A percentile compares a stretch with the other conserved stretches of the same genome.
phyloP scores from a whole-genome alignment of 2,888 invertebrate species.

The Polyommatus icarus region DNA sequence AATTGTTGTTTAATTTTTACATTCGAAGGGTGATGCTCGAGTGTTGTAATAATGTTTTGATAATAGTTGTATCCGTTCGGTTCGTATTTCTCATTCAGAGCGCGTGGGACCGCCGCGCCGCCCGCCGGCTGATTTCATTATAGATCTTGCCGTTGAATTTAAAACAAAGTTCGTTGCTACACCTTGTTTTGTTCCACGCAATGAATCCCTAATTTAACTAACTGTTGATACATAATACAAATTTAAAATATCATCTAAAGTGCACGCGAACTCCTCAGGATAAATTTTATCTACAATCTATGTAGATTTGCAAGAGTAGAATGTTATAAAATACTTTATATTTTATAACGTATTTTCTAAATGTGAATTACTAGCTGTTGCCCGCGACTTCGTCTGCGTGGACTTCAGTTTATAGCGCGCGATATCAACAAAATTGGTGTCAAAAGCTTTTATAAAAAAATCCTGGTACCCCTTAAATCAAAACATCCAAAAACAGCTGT shows the following conservation, averaged over 20 bases:
- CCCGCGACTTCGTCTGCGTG: no score
- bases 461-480: no score
- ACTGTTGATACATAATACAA: background rate
- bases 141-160: slow-evolving; percentile 59
- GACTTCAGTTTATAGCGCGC: no score
- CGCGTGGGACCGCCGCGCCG: slow-evolving; percentile 67
- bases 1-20: slow-evolving; percentile 81
- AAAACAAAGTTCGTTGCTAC: slow-evolving; percentile 59
- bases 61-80: slow-evolving; percentile 79
- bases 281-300: no score
- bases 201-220: slow-evolving; percentile 7
- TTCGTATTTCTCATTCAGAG: slow-evolving; percentile 79
- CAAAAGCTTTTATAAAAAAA: no score
- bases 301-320: no score
- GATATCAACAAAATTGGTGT: no score
- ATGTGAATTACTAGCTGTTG: slow-evolving; percentile 18
- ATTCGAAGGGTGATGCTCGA: slow-evolving; percentile 73
- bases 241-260: background rate
- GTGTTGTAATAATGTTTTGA: slow-evolving; percentile 81
- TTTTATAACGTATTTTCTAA: background rate
- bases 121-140: slow-evolving; percentile 49
- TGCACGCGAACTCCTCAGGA: background rate
- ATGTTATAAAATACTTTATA: no score
- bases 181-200: slow-evolving; percentile 52
- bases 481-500: no score